Base-by-base conservation (phyloP, 92 coral and sea anemone genomes). In the Meandrina meandrites region DNA sequence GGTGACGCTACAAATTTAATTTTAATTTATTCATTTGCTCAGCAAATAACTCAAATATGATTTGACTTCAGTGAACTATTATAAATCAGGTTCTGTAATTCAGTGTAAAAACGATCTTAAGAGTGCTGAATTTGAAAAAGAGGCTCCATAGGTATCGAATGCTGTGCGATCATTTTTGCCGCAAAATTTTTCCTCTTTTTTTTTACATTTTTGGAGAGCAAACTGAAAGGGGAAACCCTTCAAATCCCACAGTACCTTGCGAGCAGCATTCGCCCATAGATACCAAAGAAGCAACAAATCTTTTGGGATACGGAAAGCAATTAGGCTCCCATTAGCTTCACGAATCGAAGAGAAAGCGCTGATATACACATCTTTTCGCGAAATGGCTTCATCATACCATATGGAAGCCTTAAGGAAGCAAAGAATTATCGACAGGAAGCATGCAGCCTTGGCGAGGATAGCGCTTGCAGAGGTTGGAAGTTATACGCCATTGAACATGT, bases 381-480 rank as follows among this genome's bases (percentile, higher is more conserved):
- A 89, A 84, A 97, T 97, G 99, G 99, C 99, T 67, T 81, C 89
- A 68, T 98, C 99, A 19, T 95, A 93, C 84, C 99, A 97, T 88
- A 95, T 89, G 93, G 98, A 97, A 88, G 99, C 99, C 6, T 62
- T 97, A 77, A 81, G 99, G 77, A 90, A 89, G 84, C 99, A 97
- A 83, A 93, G 99, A 77, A 88, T 97, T 31, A 87, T 95, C 82
- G 99, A 97, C 51, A 92, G 96, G 76, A 93, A 92, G 79, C 94
- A 95, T 32, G 90, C 93, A 16, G 97, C 99, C 32, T 37, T 92
- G 45, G 96, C 90, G 48, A 92, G 97, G 83, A 89, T 97, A 56
- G 92, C 97, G 13, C 70, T 97, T 7, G 8, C 79, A 9, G 97
- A 97, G 99, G 99, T 97, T 93, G 24, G 76, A 64, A 80, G 48